Evolutionary conservation across 2,113 vertebrate species (phyloP), one percentile per base, ranked within the genome.

Genomic region (Talpa occidentalis): DNA sequence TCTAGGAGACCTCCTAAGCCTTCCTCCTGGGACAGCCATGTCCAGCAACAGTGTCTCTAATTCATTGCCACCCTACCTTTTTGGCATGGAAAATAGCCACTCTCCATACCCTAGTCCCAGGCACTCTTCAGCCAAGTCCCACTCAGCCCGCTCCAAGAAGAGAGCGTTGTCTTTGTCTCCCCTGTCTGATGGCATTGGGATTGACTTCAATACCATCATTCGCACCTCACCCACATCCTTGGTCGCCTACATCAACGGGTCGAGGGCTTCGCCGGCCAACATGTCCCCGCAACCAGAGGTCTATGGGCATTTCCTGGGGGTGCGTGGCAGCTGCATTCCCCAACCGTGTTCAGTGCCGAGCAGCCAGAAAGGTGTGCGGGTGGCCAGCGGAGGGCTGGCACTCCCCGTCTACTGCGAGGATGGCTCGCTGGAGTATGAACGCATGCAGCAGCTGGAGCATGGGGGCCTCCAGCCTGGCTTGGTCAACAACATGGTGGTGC

Each of bases 151-250:
- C 16, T 98, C 98, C 11, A 99, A 99, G 97, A 99, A 99, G 97
- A 99, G 99, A 97, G 98, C 99, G 0, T 98, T 99, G 1, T 99
- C 99, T 47, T 90, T 99, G 19, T 99, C 99, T 5, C 99, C 99
- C 1, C 93, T 99, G 73, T 99, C 99, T 0, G 99, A 99, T 0
- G 97, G 99, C 95, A 98, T 99, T 62, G 99, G 99, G n/a, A 98
- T 99, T 0, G 99, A 99, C 97, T 99, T 99, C 95, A 99, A 99
- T 76, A 99, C 99, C 49, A 99, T 99, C 93, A 99, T 99, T 88
- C 98, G 99, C 77, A 99, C 99, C 1, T 99, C 99, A 0, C 99
- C 99, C 60, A 99, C 99, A 0, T 99, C 99, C 1, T 98, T 99
- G 84, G 99, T 99, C 64, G 99, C 99, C 40, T 99, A 99, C 76